Base-by-base conservation (phyloP, 1,140 invertebrate species). In the Conus betulinus region DNA sequence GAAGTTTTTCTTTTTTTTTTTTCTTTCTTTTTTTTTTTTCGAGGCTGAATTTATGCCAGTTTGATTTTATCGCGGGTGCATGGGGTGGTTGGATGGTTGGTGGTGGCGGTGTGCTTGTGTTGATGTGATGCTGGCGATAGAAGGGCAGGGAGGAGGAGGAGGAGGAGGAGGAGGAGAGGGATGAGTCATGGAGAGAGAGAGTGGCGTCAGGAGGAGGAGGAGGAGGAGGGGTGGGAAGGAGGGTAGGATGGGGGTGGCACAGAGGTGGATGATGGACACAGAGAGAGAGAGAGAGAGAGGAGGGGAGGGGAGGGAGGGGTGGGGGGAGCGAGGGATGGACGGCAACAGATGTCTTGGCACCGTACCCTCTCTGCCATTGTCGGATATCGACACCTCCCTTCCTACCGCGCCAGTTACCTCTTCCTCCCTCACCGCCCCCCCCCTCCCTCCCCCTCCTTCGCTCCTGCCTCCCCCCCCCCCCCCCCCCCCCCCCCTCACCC, bases 101-200 rank as follows among this genome's bases (percentile, higher is more conserved):
- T 39, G 39, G 39, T 39, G 39, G 39, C 39, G 39, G 39, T 39
- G 39, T 39, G 39, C 39, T 39, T 39, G 39, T 39, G 39, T 39
- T 39, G 39, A 39, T 39, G 39, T 39, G 39, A 39, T 39, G 39
- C 39, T 39, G 39, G 39, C 39, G 39, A 39, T 60, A 15, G 57
- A 60, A 60, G 57, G 23, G 67, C 5, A 20, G 23, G 67, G 20
- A n/a, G 23, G 67, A 20, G 67, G 23, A 5, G 23, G 67, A 60
- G 57, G 17, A 17, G 17, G 67, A 23, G 67, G 23, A 20, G 20
- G 67, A 71, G 67, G 23, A n/a, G 20, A 23, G 67, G 23, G 67
- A 71, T 71, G 67, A 71, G 17, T 71, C 67, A 71, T 71, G 67
- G 67, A 71, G 67, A 71, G 67, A 71, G 67, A 71, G 11, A 71